Evolutionary conservation across 2,797 vertebrate genomes (phyloP).

Genomic region (Gymnodraco acuticeps): DNA sequence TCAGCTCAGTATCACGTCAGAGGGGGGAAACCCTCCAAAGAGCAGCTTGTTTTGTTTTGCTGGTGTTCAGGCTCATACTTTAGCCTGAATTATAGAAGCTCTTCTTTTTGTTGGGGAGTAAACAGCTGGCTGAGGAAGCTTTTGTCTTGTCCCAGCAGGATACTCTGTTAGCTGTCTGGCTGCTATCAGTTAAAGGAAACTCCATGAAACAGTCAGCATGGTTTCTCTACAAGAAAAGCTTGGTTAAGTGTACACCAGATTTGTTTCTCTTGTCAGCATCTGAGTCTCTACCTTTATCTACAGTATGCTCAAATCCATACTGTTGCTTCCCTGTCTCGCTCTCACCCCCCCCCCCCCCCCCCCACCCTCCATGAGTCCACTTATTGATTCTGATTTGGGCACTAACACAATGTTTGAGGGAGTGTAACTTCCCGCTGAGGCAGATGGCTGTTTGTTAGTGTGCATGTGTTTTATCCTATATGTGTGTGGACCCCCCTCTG

Average conservation of each 20-base stretch:
- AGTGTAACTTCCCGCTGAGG: conserved; percentile 53
- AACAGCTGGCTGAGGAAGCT: conserved; percentile 54
- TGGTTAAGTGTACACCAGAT: conserved; percentile 16
- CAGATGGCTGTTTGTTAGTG: conserved; percentile 59
- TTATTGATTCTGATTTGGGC: conserved; percentile 68
- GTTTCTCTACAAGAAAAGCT: conserved; percentile 18
- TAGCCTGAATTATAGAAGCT: conserved; percentile 33
- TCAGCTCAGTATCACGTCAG: background rate
- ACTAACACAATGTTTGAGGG: conserved; percentile 44
- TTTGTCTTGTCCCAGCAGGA: conserved; percentile 61
- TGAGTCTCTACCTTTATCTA: conserved; percentile 34
- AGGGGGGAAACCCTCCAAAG: background rate
- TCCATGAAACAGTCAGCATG: conserved; percentile 41
- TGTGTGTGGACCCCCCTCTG: conserved; percentile 25
- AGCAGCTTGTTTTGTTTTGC: conserved; percentile 23
- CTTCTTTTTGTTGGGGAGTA: conserved; percentile 34
- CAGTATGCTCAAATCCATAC: conserved; percentile 22
- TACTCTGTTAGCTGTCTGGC: conserved; percentile 42
- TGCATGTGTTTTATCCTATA: conserved; percentile 34
- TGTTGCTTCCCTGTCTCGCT: conserved; percentile 27
- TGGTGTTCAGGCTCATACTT: conserved; percentile 29
- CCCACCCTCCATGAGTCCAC: conserved; percentile 19
- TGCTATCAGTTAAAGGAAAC: conserved; percentile 56
- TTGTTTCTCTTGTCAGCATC: conserved; percentile 4
- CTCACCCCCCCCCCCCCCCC: background rate